Base-by-base conservation (phyloP, 2,888 invertebrate species). In the Mayetiola destructor region DNA sequence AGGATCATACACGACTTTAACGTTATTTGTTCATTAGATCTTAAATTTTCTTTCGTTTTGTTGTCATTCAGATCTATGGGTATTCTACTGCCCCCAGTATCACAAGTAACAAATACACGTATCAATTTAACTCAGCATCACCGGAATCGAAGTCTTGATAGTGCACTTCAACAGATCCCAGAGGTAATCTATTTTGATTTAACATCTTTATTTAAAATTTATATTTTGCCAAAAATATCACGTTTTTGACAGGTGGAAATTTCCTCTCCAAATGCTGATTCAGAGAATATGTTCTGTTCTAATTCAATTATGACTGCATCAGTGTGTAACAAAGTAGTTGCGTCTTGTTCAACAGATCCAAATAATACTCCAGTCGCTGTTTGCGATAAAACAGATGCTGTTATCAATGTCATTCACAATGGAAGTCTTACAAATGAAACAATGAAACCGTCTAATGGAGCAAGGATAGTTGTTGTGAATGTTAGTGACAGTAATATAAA, bases 71-170 rank as follows among this genome's bases (percentile, higher is more conserved):
- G 73, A 69, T 73, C 73, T 48, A 73, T 73, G 73, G 73, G 73
- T 63, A 73, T 73, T 59, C 62, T 73, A 60, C 66, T 73, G 61
- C 73, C 73, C 55, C 73, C 73, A 48, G 69, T 73, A 53, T 72
- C 73, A 42, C 72, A 72, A 64, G 73, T 73, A 62, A 72, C 73
- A 59, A 73, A 73, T 58, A 68, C 71, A 61, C 68, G 72, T 62
- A 72, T 72, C 59, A 73, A 73, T 65, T 66, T 71, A 63, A 73
- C 84, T 62, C 80, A 83, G 66, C 88, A 88, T 70, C 90, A 90
- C 73, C 81, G 91, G 65, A 91, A 91, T 76, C 81, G 91, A 63
- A 90, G 90, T 69, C 75, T 91, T 70, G 91, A 92, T 72, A 91
- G 90, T 59, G 91, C 89, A 60, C 77, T 90, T 62, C 90, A 90